These are phyloP conservation scores for Odocoileus virginianus DNA, from an alignment of 2,113 vertebrate species.

Conservation along the genomic window DNA sequence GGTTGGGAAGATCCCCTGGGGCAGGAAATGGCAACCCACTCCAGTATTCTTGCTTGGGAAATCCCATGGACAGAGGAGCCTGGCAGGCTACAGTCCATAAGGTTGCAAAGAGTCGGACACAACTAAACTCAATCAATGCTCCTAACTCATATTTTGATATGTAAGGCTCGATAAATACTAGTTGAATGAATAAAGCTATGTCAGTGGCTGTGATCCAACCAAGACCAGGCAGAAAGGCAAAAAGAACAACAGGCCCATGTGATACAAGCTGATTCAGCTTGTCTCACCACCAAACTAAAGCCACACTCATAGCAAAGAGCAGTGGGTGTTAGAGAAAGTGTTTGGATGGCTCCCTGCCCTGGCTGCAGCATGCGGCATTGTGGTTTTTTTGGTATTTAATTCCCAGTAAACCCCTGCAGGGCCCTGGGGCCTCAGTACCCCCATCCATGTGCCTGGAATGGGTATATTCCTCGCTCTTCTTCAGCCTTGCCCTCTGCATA, in stretches of 20 bases:
- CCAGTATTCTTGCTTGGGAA: not conserved
- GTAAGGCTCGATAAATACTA: not conserved
- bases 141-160: not conserved
- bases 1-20: not conserved
- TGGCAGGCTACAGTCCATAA: not conserved
- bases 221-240: not conserved
- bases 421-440: not conserved
- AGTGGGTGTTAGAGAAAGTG: not conserved
- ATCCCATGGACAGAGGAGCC: not conserved
- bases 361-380: not conserved
- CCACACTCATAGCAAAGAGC: not conserved
- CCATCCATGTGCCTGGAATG: not conserved
- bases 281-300: not conserved
- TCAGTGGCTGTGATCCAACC: not conserved
- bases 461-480: not conserved
- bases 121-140: not conserved
- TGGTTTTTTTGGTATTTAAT: not conserved
- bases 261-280: not conserved
- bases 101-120: not conserved
- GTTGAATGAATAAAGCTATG: not conserved
- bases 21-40: not conserved
- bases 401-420: not conserved
- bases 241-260: not conserved
- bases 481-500: constrained; percentile 42
- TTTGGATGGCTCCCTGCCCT: not conserved